These are phyloP conservation scores for Megaleporinus macrocephalus DNA, from an alignment of 2,113 vertebrate species.

Conservation along the genomic window DNA sequence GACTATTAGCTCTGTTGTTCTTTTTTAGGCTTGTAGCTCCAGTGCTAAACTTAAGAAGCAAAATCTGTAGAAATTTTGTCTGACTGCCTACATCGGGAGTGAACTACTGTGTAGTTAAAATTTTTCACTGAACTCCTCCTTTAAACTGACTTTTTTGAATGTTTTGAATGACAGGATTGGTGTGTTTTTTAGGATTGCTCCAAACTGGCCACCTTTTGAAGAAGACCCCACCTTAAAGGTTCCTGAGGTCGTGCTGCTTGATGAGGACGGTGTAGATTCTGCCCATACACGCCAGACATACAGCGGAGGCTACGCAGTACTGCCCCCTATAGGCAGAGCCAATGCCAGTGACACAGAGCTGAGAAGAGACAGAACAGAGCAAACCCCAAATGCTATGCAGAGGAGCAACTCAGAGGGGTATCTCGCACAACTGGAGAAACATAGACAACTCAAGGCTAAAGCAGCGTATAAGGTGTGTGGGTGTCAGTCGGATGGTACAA, in stretches of 20 bases:
- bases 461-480: slow-evolving; percentile 77
- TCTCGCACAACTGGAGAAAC: slow-evolving; percentile 74
- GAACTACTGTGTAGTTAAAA: no score
- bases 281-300: slow-evolving; percentile 29
- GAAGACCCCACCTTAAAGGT: slow-evolving; percentile 40
- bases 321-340: slow-evolving; percentile 74
- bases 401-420: slow-evolving; percentile 76
- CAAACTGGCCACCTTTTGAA: slow-evolving; percentile 48
- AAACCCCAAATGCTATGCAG: slow-evolving; percentile 39
- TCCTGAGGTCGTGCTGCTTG: slow-evolving; percentile 44
- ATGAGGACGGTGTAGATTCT: slow-evolving; percentile 32
- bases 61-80: no score
- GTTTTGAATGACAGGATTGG: neutral
- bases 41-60: no score
- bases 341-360: slow-evolving; percentile 53
- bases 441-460: slow-evolving; percentile 68
- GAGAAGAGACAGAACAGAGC: slow-evolving; percentile 31
- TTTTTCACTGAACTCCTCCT: no score
- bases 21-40: no score
- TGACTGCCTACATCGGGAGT: no score
- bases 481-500: neutral
- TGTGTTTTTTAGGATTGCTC: slow-evolving; percentile 59
- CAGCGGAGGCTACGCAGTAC: slow-evolving; percentile 50
- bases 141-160: neutral
- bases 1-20: no score